Base-by-base conservation (phyloP, 2,797 vertebrate genomes). In the Mormyrus hasselquistii region DNA sequence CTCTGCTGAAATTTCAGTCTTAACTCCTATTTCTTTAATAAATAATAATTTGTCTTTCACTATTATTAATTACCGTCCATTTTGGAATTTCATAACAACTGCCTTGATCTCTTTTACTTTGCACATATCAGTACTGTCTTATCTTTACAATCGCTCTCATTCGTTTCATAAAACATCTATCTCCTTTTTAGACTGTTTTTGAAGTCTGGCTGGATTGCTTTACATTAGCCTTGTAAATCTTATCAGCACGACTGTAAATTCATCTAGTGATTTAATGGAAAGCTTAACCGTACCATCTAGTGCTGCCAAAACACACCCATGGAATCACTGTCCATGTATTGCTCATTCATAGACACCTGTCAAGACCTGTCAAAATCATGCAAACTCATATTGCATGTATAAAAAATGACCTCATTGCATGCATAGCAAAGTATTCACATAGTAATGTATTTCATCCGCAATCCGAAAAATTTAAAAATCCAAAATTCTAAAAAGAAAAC, bases 321-420 rank as follows among this genome's bases (percentile, higher is more conserved):
- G 19, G 34, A 65, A 49, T 57, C 47, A 38, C 57, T 50, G 44
- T 6, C 41, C 22, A 65, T 29, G 49, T 41, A 59, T 57, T 69
- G 50, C 84, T 86, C 44, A 16, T 85, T 9, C 86, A 88, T 69
- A 52, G 83, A 88, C 19, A 62, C 59, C 90, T 87, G 50, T 86
- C 91, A 88, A 49, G 38, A 89, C 83, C 55, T 50, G 88, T 89
- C 83, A 88, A 9, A 49, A 49, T 85, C 38, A 52, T 38, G 57
- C 57, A 50, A 79, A 86, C 59, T 38, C 83, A 65, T 62, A 82
- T 49, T 57, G 29, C 73, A 29, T 29, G 29, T 14, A 52, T 86
- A 84, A 89, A 90, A 85, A 65, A 90, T 89, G 89, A 83, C 87
- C n/a, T 12, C 7, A 25, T 82, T 88, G 79, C 86, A 82, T 82